A percentile compares a stretch with the other conserved stretches of the same genome.
phyloP scores from a whole-genome alignment of 2,797 vertebrate genomes.

The Glossophaga mutica region DNA sequence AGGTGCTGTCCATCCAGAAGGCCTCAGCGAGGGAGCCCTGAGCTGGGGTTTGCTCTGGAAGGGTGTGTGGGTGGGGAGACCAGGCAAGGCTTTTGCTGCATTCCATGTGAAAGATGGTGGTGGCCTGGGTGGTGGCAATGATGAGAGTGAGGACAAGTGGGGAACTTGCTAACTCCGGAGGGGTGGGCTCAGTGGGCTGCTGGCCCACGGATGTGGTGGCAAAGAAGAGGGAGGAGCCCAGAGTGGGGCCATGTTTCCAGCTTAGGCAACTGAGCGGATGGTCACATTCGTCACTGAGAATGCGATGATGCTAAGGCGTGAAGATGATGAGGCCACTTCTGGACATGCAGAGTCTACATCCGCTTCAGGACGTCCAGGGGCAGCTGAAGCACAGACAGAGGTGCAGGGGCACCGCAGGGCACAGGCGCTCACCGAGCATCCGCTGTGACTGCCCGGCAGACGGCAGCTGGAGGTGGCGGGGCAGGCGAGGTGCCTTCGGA shows the following conservation, averaged over 20 bases:
- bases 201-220: fast-evolving
- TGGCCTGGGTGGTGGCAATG: fast-evolving
- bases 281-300: neutral
- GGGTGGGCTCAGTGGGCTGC: neutral
- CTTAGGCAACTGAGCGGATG: neutral
- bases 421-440: fast-evolving
- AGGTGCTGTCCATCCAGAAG: too few species aligned
- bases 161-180: fast-evolving
- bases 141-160: neutral
- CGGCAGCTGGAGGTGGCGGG: neutral
- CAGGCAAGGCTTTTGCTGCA: neutral
- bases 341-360: neutral
- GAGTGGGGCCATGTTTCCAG: fast-evolving
- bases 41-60: neutral
- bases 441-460: neutral
- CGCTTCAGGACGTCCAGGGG: neutral
- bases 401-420: fast-evolving
- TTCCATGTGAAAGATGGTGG: fast-evolving
- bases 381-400: neutral
- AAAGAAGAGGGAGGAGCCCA: neutral
- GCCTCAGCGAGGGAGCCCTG: too few species aligned
- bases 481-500: fast-evolving
- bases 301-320: neutral
- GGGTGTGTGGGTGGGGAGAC: neutral
- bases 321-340: fast-evolving